phyloP scores from a whole-genome alignment of 2,113 vertebrate species.

The Sigmodon hispidus region DNA sequence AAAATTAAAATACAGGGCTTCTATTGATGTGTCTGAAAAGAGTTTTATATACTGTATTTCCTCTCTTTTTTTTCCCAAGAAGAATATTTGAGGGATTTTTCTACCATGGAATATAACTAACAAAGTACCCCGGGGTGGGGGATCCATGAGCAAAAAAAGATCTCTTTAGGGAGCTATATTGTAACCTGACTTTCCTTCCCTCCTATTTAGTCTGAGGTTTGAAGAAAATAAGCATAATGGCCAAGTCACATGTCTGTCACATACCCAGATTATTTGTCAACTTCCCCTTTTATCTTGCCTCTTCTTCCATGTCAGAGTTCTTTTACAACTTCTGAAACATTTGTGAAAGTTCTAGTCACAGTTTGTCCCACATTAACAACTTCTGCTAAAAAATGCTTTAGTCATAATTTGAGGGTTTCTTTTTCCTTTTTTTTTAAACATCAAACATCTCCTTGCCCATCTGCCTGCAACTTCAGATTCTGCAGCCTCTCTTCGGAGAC shows the following conservation, averaged over 20 bases:
- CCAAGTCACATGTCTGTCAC: conserved; percentile 51
- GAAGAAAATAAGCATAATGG: conserved; percentile 62
- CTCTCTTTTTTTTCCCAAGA: background rate
- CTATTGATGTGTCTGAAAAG: background rate
- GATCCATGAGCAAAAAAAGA: conserved; percentile 1
- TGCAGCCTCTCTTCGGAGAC: conserved; percentile 38
- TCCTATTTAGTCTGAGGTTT: conserved; percentile 32
- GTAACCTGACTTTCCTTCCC: background rate
- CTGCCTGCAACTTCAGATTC: conserved; percentile 38
- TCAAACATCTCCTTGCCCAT: conserved; percentile 28
- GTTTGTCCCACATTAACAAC: conserved; percentile 20
- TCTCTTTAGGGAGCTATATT: background rate
- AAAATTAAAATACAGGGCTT: conserved; percentile 15
- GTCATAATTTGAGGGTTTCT: conserved; percentile 24
- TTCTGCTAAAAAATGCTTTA: conserved; percentile 27
- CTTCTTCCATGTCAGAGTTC: conserved; percentile 16
- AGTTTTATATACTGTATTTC: conserved; percentile 3
- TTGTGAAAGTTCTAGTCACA: background rate
- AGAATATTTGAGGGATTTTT: background rate
- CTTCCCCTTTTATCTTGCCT: conserved; percentile 51
- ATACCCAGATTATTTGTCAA: background rate
- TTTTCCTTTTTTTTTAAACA: background rate
- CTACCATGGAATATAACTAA: background rate
- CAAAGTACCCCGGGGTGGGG: background rate
- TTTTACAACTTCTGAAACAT: conserved; percentile 36